phyloP scores from a whole-genome alignment of 37 sponge, comb jelly and placozoan genomes.

The Tethya wilhelma region DNA sequence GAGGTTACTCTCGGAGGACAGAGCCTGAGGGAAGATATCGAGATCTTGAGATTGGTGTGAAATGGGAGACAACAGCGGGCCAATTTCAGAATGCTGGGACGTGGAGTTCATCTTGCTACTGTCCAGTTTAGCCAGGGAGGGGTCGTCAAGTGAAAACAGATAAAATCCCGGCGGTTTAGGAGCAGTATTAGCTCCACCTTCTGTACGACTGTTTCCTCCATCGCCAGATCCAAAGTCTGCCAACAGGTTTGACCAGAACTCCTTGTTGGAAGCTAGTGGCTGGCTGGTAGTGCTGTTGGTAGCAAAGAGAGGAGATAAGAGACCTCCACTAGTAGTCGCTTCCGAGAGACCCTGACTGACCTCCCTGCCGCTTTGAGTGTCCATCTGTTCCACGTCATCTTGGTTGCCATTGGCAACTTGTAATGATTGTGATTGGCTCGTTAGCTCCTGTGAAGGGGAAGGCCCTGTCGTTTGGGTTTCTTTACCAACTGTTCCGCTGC shows the following conservation, averaged over 20 bases:
- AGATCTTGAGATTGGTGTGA: background rate
- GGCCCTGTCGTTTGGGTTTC: constrained; percentile 15
- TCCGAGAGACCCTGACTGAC: no score
- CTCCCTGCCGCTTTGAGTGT: background rate
- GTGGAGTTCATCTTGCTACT: no score
- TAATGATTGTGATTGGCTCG: background rate
- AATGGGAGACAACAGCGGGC: background rate
- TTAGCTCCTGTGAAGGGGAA: background rate
- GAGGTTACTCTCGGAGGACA: background rate
- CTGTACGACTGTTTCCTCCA: no score
- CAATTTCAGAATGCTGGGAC: no score
- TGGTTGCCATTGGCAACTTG: background rate
- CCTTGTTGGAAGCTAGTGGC: background rate
- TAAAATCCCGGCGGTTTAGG: background rate
- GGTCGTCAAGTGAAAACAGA: background rate
- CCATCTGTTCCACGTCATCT: background rate
- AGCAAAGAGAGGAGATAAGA: background rate
- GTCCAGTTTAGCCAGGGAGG: background rate
- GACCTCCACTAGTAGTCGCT: no score
- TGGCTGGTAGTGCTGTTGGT: no score
- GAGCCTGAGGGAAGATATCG: constrained; percentile 12
- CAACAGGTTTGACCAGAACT: background rate
- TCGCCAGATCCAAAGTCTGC: background rate
- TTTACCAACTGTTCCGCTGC: background rate
- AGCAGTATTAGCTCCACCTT: background rate